Evolutionary conservation across 2,113 vertebrate species (phyloP).

Genomic region (Neomonachus schauinslandi): DNA sequence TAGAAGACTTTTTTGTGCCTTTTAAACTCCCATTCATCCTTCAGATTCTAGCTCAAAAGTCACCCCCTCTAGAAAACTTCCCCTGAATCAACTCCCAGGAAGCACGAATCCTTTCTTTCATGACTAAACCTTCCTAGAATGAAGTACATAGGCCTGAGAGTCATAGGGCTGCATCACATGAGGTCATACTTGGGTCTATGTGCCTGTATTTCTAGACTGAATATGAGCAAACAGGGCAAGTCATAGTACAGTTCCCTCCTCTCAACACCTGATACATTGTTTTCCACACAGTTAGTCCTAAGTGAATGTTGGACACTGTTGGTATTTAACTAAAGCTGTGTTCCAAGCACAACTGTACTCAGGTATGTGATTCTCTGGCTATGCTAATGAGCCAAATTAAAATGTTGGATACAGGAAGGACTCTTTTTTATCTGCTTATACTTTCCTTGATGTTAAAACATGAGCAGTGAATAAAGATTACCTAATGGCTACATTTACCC

Average conservation of each 20-base stretch:
- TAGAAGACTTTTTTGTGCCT: not conserved
- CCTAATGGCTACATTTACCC: not conserved
- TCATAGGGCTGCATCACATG: not conserved
- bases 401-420: not conserved
- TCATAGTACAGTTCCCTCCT: not conserved
- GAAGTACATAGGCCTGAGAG: not conserved
- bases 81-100: not conserved
- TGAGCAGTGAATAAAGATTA: not conserved
- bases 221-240: not conserved
- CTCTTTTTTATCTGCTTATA: not conserved
- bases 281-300: not conserved
- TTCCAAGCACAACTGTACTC: not conserved
- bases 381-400: not conserved
- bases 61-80: not conserved
- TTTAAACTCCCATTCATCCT: not conserved
- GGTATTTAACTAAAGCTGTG: not conserved
- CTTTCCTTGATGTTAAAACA: not conserved
- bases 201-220: not conserved
- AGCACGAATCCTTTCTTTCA: not conserved
- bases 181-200: not conserved
- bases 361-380: not conserved
- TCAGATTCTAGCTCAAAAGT: not conserved
- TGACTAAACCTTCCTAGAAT: not conserved
- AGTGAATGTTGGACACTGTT: not conserved
- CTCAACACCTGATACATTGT: not conserved